phyloP scores from a whole-genome alignment of 1,140 invertebrate genomes.

The Drosophila jambulina region DNA sequence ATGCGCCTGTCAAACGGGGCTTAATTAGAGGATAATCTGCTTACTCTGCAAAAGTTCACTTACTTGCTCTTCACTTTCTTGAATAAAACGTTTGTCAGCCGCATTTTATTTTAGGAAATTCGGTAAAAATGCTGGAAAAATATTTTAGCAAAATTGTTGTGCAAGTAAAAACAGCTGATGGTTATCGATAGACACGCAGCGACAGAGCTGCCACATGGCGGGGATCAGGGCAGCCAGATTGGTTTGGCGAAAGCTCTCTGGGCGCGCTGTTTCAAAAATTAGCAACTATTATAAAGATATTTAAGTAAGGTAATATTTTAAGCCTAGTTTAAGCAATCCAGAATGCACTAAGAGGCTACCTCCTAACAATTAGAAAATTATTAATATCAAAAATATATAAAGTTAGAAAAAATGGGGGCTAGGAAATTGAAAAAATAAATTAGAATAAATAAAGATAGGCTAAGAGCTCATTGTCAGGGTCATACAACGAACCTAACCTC shows the following conservation, averaged over 20 bases:
- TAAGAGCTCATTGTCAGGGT: neutral
- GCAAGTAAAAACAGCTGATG: slow-evolving; percentile 21
- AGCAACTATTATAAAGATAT: neutral
- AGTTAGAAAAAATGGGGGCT: too few species aligned
- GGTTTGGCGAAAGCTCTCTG: neutral
- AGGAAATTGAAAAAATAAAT: neutral
- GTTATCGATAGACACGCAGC: neutral
- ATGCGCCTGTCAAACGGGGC: slow-evolving; percentile 86
- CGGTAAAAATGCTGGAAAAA: neutral
- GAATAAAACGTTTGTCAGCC: slow-evolving; percentile 63
- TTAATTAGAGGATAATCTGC: slow-evolving; percentile 46
- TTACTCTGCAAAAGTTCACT: slow-evolving; percentile 15
- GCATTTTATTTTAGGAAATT: slow-evolving; percentile 47
- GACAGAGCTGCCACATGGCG: neutral
- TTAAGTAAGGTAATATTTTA: neutral
- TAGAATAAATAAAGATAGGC: neutral
- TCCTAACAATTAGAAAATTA: too few species aligned
- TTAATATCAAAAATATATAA: too few species aligned
- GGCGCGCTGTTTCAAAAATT: neutral
- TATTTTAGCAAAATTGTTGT: slow-evolving; percentile 28
- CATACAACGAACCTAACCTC: neutral
- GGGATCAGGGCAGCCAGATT: neutral
- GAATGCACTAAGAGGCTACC: too few species aligned
- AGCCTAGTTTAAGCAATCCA: too few species aligned
- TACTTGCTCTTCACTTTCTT: slow-evolving; percentile 81